A percentile compares a stretch with the other conserved stretches of the same genome.
These are phyloP conservation scores for Drosophila cracens DNA, from an alignment of 2,888 invertebrate species.

Conservation along the genomic window DNA sequence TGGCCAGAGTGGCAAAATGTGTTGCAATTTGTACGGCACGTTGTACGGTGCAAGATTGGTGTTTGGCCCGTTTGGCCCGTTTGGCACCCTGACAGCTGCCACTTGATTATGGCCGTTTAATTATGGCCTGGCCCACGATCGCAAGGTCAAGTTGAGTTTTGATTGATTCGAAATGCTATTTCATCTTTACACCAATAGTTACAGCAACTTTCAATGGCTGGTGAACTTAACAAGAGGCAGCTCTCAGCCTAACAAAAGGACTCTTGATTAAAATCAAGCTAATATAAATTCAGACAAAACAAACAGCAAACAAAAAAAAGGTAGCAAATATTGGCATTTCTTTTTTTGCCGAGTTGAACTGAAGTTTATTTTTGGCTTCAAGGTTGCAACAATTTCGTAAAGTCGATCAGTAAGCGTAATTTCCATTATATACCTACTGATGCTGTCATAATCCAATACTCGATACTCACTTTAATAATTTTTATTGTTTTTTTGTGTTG, in stretches of 20 bases:
- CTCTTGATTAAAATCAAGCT: not conserved
- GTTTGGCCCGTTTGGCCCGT: conserved; percentile 22
- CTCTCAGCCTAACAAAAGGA: conserved; percentile 2
- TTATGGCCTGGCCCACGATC: conserved; percentile 50
- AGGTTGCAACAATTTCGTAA: conserved; percentile 35
- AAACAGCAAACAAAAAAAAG: not conserved
- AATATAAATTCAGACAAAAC: not conserved
- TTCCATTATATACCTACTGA: conserved; percentile 17
- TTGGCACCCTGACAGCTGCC: conserved; percentile 51
- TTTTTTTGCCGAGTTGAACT: conserved; percentile 5
- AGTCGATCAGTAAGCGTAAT: conserved; percentile 26
- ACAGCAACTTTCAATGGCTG: conserved; percentile 1
- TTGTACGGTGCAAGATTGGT: conserved; percentile 24
- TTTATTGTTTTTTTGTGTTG: conserved; percentile 33
- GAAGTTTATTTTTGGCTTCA: conserved; percentile 16
- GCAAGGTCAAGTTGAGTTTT: conserved; percentile 74
- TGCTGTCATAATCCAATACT: conserved; percentile 30
- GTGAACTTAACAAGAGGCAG: not conserved
- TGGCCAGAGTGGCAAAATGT: conserved; percentile 43
- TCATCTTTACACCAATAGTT: conserved; percentile 20
- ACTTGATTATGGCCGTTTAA: conserved; percentile 52
- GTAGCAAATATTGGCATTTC: not conserved
- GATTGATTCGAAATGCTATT: conserved; percentile 74
- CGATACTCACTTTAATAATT: conserved; percentile 24
- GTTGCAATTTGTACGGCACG: conserved; percentile 51